Conservation (phyloP, 2,113 vertebrate genomes). For the Oryzias melastigma region DNA sequence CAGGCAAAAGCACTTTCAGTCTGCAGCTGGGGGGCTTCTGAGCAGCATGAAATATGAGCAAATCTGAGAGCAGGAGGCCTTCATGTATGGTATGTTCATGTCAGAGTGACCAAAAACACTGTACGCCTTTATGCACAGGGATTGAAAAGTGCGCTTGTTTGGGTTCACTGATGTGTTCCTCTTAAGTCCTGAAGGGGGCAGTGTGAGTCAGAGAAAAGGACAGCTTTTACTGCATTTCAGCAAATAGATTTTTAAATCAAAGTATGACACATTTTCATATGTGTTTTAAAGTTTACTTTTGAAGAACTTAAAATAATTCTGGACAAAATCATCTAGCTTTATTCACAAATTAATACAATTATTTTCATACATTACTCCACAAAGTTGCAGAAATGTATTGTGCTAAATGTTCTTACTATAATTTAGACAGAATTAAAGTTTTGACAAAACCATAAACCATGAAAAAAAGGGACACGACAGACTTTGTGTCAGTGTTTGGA, state of each 20-base stretch:
- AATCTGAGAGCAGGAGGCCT: constrained; percentile 45
- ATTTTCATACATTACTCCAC: too few species aligned
- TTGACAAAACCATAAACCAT: too few species aligned
- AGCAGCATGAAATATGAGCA: constrained; percentile 27
- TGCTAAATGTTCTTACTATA: too few species aligned
- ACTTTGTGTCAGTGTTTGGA: neutral
- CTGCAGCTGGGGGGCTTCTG: constrained; percentile 26
- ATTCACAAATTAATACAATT: too few species aligned
- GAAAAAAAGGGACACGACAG: neutral
- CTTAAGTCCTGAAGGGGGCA: constrained; percentile 57
- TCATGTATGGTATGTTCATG: neutral
- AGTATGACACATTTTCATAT: too few species aligned
- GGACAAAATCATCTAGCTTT: too few species aligned
- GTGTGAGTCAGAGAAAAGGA: constrained; percentile 38
- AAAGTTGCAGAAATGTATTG: too few species aligned
- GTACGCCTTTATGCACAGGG: constrained; percentile 29
- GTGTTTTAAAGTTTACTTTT: too few species aligned
- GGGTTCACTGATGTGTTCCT: rapidly evolving
- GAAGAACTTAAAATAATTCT: too few species aligned
- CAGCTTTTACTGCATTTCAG: too few species aligned
- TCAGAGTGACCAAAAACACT: constrained; percentile 39
- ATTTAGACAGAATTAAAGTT: too few species aligned
- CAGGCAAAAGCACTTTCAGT: constrained; percentile 40
- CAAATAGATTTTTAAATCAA: neutral
- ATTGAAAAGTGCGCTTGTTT: constrained; percentile 30